Evolutionary conservation across 2,113 vertebrate species (phyloP), one percentile per base, ranked within the genome.

Genomic region (Coreoperca whiteheadi): DNA sequence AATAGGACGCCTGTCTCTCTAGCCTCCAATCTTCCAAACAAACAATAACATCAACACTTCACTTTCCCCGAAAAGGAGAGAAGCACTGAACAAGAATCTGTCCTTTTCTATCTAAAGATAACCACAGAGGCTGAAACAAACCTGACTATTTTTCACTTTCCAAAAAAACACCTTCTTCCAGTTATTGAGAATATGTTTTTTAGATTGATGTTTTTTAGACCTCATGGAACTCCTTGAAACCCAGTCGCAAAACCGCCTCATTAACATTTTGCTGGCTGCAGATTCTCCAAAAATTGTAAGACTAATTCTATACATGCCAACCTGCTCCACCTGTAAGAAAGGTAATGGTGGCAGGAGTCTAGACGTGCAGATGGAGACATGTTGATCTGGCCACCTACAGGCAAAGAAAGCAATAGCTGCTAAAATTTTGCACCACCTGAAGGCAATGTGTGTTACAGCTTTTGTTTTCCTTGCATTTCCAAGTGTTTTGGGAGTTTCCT

Each of bases 1-100:
- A 87, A 92, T 83, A 87, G 79, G 84, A 90, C 23, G 68, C 41
- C 84, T 87, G 86, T 91, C 88, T 81, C 86, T 88, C 83, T 54
- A 48, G 54, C 85, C 74, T 84, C 90, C 83, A 82, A 84, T 88
- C 67, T 74, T 73, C 79, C 70, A 86, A 93, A 91, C 82, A 90
- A 89, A 91, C 88, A 91, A 81, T 50, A 83, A 84, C 66, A 84
- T 87, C 87, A 82, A 79, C 76, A 76, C 85, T 86, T 77, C 25
- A 64, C 59, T 91, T 82, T 64, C 54, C 48, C 54, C 0, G 0
- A 64, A 79, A 76, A 68, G 25, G 23, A 79, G 64, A 77, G 16
- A 57, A 4, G 9, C 66, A 41, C 54, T 15, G 28, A 60, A 51
- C 8, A 73, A 77, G 34, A 82, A 74, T 69, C 54, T 66, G n/a